These are phyloP conservation scores for Alcedo quadribrachys DNA, from an alignment of 2,797 vertebrate species.

Conservation along the genomic window DNA sequence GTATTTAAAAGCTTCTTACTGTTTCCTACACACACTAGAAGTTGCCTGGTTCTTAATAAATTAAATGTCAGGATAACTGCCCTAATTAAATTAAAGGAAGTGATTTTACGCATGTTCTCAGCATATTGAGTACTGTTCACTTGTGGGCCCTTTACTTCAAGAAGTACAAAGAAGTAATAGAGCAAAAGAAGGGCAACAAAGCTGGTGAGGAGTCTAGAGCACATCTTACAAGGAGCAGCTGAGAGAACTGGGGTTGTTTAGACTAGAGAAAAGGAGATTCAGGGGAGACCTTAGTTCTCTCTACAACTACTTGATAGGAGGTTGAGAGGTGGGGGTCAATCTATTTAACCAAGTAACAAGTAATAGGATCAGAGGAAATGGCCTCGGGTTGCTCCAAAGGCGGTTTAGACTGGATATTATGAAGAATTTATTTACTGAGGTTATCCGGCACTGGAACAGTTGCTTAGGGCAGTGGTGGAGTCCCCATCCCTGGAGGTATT, in stretches of 20 bases:
- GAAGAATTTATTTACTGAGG: neutral
- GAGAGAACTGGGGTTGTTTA: too few relatives aligned
- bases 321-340: too few relatives aligned
- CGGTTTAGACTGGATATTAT: neutral
- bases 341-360: neutral
- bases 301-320: too few relatives aligned
- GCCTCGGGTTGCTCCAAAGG: neutral
- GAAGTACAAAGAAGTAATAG: too few relatives aligned
- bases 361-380: neutral
- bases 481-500: neutral
- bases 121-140: too few relatives aligned
- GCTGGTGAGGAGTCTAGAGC: too few relatives aligned
- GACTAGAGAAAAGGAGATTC: too few relatives aligned
- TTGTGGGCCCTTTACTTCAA: too few relatives aligned
- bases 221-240: too few relatives aligned
- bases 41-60: neutral
- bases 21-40: neutral
- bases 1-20: slow-evolving; percentile 6
- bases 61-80: neutral
- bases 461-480: neutral
- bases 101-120: too few relatives aligned
- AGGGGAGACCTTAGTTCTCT: too few relatives aligned
- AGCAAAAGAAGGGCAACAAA: too few relatives aligned
- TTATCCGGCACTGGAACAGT: neutral
- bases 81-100: neutral